Percentiles rank a stretch among this genome's conserved stretches.
These are phyloP conservation scores for Halcyon malimbica DNA, from an alignment of 2,113 vertebrate genomes.

Conservation along the genomic window DNA sequence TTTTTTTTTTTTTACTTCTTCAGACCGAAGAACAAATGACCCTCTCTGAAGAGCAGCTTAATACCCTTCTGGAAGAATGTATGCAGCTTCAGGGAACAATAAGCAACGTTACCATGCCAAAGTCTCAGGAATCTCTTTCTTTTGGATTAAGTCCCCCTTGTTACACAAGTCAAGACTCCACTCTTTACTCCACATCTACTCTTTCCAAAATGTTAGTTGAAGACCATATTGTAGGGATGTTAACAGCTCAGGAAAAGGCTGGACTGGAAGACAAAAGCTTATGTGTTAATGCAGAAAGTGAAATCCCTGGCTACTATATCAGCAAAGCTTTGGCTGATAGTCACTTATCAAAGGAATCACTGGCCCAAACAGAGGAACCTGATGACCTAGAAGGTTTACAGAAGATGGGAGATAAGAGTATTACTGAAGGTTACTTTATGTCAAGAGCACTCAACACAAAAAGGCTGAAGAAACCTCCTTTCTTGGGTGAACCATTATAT, in stretches of 20 bases:
- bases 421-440: slow-evolving; percentile 76
- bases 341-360: slow-evolving; percentile 46
- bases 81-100: slow-evolving; percentile 56
- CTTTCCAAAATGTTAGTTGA: slow-evolving; percentile 58
- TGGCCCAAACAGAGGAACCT: slow-evolving; percentile 55
- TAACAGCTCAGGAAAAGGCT: slow-evolving; percentile 28
- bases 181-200: slow-evolving; percentile 47
- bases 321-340: slow-evolving; percentile 59
- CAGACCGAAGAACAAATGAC: slow-evolving; percentile 61
- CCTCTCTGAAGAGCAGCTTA: slow-evolving; percentile 76
- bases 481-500: slow-evolving; percentile 73
- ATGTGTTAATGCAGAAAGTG: slow-evolving; percentile 1
- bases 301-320: slow-evolving; percentile 48
- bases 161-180: slow-evolving; percentile 52
- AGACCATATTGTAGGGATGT: slow-evolving; percentile 58
- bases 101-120: slow-evolving; percentile 49
- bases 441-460: slow-evolving; percentile 74
- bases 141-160: slow-evolving; percentile 26
- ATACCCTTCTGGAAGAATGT: slow-evolving; percentile 76
- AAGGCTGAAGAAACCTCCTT: slow-evolving; percentile 72
- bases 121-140: slow-evolving; percentile 64
- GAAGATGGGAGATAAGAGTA: slow-evolving; percentile 42
- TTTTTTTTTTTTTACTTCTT: neutral
- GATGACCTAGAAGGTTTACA: slow-evolving; percentile 57
- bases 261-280: neutral